Percentiles rank a stretch among this genome's conserved stretches.
phyloP scores from a whole-genome alignment of 2,113 vertebrate genomes.

The Sakesphorus luctuosus region DNA sequence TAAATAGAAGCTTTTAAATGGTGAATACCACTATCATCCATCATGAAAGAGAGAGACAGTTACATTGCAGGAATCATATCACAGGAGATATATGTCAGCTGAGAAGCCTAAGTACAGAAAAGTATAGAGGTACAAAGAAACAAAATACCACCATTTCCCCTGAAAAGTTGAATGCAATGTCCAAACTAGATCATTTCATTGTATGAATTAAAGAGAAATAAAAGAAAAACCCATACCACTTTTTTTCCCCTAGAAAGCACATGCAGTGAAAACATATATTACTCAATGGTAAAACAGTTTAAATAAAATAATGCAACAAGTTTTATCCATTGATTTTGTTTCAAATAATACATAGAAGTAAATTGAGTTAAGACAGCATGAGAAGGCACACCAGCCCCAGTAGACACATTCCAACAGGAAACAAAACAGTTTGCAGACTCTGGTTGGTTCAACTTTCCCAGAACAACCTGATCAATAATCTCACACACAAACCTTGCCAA shows the following conservation, averaged over 20 bases:
- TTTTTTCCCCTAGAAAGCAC: rapidly evolving
- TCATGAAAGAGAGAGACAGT: not conserved
- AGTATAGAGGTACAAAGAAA: not conserved
- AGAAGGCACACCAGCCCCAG: rapidly evolving
- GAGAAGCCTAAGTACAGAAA: not conserved
- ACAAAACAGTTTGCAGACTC: not conserved
- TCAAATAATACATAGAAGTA: not conserved
- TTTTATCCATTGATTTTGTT: not conserved
- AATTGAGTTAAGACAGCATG: not conserved
- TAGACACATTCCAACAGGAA: not conserved
- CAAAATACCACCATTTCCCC: not conserved
- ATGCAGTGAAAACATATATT: not conserved
- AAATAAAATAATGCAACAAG: not conserved
- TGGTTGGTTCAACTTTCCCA: not conserved
- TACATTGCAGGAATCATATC: not conserved
- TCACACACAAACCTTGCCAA: rapidly evolving
- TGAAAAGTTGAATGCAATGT: not conserved
- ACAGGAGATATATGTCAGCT: not conserved
- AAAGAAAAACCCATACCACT: not conserved
- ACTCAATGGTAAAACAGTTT: not conserved
- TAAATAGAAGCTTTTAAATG: not conserved
- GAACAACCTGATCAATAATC: not conserved
- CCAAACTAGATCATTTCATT: not conserved
- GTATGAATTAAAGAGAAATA: not conserved
- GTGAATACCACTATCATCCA: not conserved